Evolutionary conservation across 2,888 invertebrate species (phyloP), one percentile per base, ranked within the genome.

Genomic region (Drosophila limbata): DNA sequence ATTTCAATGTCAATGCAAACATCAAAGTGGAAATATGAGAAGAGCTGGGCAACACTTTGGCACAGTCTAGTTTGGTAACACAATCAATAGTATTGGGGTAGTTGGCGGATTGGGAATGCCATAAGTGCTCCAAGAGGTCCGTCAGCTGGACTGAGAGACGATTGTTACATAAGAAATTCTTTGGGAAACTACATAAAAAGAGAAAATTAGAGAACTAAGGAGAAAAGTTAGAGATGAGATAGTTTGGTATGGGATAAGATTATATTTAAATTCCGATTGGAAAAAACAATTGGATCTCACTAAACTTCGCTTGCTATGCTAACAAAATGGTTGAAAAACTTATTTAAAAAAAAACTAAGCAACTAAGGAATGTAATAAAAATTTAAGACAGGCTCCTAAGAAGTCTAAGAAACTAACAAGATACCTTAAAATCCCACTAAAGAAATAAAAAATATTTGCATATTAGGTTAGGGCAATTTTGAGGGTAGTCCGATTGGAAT

Each of bases 1-100:
- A 77, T 81, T 78, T 88, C 84, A 84, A 88, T 84, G 89, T 74
- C 89, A 86, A 73, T 69, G 84, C 50, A 45, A 44, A 28, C 48
- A 61, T 35, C 61, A 53, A 77, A 84, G 74, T 73, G 80, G 62
- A 81, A 67, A 65, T 45, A 39, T 62, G 40, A 53, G 42, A 60
- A 5, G n/a, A 56, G 69, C 63, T 68, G 55, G 64, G 62, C 81
- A 68, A 72, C 66, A 40, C 35, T 69, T 67, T 72, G 69, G 61
- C 68, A 55, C 48, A 42, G 69, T 70, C 60, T 61, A 56, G 60
- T 84, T 86, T 51, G 72, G 74, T 73, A 85, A 85, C 55, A 25
- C 56, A 85, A 83, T 80, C 86, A 65, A 87, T 83, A 81, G 52
- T 64, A 63, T 53, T 65, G 61, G 42, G 48, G 57, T 59, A 68